Base-by-base conservation (phyloP, 2,113 vertebrate genomes). In the Lagopus muta region DNA sequence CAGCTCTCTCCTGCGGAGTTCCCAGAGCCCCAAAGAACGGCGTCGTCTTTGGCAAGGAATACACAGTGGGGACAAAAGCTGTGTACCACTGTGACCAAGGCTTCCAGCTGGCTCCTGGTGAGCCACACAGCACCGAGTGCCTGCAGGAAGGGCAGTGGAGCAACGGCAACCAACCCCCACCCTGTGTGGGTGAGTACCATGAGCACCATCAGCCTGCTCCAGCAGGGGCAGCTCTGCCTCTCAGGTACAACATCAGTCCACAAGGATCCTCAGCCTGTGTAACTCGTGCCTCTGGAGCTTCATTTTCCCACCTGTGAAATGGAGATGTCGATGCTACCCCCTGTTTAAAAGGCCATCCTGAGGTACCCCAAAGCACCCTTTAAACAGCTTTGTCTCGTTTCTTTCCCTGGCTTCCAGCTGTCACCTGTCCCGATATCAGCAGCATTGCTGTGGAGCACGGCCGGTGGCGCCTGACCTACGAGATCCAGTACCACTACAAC, bases 1-100 rank as follows among this genome's bases (percentile, higher is more conserved):
- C 88, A 99, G 99, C 99, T 92, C 98, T 99, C 42, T 99, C 99
- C 89, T 99, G 99, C 45, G 99, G 99, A 8, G 98, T 99, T 80
- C 99, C 99, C 27, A 94, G 97, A 42, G 98, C 99, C 64, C 99
- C 99, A 0, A 97, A 98, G 83, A 99, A 99, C 2, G 99, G 99
- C 3, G 97, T 98, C 3, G 98, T 99, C 24, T 98, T 98, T 36
- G 99, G 99, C 40, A 99, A 99, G 95, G 99, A 99, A 95, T 99
- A 99, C 96, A 99, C 99, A 0, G 97, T 99, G 45, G 98, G 99
- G 4, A 98, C 98, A n/a, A 98, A 96, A 79, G 99, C 99, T 4
- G 58, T 98, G 58, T 99, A 99, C 96, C 98, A 97, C 43, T 99
- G 99, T 95, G 98, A 98, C 61, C 97, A 98, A 6, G 99, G 99